Evolutionary conservation across 2,888 invertebrate genomes (phyloP).

Genomic region (Adelognathus sp.): DNA sequence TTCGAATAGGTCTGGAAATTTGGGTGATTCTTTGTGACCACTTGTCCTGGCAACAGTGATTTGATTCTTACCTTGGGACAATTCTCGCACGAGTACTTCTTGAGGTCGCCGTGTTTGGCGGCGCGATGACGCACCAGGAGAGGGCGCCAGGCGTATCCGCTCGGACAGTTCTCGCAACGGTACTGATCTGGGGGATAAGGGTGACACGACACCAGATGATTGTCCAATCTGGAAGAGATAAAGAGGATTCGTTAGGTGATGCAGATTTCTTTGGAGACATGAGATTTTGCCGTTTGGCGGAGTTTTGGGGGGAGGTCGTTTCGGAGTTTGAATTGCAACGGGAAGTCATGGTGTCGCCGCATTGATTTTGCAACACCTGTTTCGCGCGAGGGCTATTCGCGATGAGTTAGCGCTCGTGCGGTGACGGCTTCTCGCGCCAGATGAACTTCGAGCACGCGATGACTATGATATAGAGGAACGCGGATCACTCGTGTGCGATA

Average conservation of each 20-base stretch:
- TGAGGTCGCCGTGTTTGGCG: slow-evolving; percentile 89
- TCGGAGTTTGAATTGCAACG: slow-evolving; percentile 32
- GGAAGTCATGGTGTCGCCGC: slow-evolving; percentile 72
- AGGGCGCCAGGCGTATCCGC: slow-evolving; percentile 91
- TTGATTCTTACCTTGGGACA: slow-evolving; percentile 89
- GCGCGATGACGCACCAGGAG: slow-evolving; percentile 92
- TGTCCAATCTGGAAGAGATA: slow-evolving; percentile 88
- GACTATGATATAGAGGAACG: slow-evolving; percentile 69
- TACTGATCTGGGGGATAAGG: slow-evolving; percentile 90
- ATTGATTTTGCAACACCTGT: slow-evolving; percentile 76
- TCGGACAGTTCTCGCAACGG: slow-evolving; percentile 92
- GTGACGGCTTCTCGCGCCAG: slow-evolving; percentile 72
- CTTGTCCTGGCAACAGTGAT: neutral
- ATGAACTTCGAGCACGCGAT: slow-evolving; percentile 79
- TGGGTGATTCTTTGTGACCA: neutral
- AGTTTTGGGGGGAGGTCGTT: neutral
- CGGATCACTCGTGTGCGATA: slow-evolving; percentile 54
- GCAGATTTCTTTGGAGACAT: neutral
- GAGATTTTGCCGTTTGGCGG: neutral
- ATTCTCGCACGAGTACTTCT: slow-evolving; percentile 96
- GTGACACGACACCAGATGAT: slow-evolving; percentile 90
- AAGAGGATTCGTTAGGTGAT: slow-evolving; percentile 21
- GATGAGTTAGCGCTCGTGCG: slow-evolving; percentile 74
- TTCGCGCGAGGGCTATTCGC: slow-evolving; percentile 76
- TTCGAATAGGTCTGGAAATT: slow-evolving; percentile 67